These are phyloP conservation scores for Nicator chloris DNA, from an alignment of 2,113 vertebrate genomes.

Conservation along the genomic window DNA sequence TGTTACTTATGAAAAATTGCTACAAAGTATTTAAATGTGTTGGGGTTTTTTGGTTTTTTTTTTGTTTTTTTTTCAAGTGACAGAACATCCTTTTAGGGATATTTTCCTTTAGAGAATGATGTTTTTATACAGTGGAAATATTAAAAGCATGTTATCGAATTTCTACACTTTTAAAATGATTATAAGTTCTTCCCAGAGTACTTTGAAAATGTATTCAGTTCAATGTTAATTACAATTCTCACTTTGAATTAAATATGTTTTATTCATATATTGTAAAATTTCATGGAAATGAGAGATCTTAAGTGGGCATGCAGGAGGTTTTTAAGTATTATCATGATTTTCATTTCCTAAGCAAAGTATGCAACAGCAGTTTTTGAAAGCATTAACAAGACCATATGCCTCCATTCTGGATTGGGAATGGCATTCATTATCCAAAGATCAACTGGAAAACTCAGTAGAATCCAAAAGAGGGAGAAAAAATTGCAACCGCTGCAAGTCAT, in stretches of 20 bases:
- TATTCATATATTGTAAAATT: neutral
- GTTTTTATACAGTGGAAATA: neutral
- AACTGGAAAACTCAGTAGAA: neutral
- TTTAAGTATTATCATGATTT: neutral
- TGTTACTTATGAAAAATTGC: neutral
- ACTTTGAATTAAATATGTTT: neutral
- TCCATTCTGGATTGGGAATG: neutral
- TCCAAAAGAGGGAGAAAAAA: fast-evolving
- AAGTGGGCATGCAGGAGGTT: neutral
- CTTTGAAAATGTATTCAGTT: neutral
- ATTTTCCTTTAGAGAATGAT: neutral
- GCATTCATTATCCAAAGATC: neutral
- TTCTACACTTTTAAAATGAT: neutral
- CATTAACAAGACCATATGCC: neutral
- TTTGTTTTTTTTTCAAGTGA: neutral
- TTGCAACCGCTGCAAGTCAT: neutral
- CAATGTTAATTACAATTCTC: neutral
- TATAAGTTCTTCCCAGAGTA: neutral
- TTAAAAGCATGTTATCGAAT: neutral
- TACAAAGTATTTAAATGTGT: neutral
- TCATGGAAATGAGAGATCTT: neutral
- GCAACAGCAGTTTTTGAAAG: neutral
- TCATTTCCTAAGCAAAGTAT: neutral
- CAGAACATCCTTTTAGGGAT: neutral
- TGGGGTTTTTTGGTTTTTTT: fast-evolving